Evolutionary conservation across 2,888 invertebrate species (phyloP).

Genomic region (Muscina levida): DNA sequence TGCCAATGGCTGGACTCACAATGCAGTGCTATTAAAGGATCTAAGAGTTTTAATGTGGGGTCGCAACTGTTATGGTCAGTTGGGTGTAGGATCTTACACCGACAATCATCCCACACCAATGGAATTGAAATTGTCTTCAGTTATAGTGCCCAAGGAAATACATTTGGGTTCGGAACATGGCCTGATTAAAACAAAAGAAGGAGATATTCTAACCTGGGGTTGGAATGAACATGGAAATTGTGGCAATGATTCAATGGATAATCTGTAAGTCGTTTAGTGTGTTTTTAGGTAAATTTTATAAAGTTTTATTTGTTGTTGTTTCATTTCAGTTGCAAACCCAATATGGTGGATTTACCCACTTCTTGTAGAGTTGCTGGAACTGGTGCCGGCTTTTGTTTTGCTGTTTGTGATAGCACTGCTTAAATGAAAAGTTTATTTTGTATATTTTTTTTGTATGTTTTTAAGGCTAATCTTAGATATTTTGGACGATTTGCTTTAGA

Average conservation of each 20-base stretch:
- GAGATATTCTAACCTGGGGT: conserved; percentile 88
- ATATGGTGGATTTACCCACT: conserved; percentile 71
- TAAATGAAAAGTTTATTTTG: conserved; percentile 13
- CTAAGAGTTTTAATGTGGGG: conserved; percentile 88
- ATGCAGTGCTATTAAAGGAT: conserved; percentile 83
- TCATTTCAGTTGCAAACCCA: conserved; percentile 72
- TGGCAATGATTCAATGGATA: conserved; percentile 82
- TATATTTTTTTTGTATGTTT: neutral
- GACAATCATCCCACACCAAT: conserved; percentile 75
- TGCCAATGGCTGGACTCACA: conserved; percentile 88
- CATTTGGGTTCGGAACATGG: conserved; percentile 90
- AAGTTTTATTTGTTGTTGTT: conserved; percentile 43
- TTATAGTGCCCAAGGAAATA: conserved; percentile 70
- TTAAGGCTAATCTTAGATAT: neutral
- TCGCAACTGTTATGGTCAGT: conserved; percentile 89
- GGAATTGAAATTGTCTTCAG: conserved; percentile 70
- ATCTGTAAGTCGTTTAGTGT: conserved; percentile 73
- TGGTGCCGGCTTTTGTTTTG: conserved; percentile 79
- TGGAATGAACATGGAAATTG: conserved; percentile 96
- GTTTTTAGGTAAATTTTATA: neutral
- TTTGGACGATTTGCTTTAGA: neutral
- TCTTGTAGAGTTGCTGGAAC: conserved; percentile 73
- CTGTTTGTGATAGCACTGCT: conserved; percentile 70
- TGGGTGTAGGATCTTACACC: conserved; percentile 81
- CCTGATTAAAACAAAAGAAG: conserved; percentile 84